A percentile compares a stretch with the other conserved stretches of the same genome.
phyloP scores from a whole-genome alignment of 2,888 invertebrate genomes.

The Glomeris marginata region DNA sequence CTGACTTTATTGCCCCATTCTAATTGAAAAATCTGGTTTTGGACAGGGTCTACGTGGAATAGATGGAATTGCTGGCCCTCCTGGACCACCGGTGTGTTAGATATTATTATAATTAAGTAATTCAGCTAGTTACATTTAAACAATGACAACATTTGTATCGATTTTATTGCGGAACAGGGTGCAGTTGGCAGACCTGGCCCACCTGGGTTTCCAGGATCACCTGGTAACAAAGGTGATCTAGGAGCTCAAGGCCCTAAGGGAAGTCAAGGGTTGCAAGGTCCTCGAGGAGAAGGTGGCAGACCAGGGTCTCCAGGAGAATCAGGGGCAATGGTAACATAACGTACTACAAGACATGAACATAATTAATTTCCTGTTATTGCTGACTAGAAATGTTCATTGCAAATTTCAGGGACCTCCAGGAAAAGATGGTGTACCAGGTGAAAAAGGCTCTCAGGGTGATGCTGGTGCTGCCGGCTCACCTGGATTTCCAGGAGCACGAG shows the following conservation, averaged over 20 bases:
- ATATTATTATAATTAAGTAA: neutral
- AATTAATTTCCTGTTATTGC: neutral
- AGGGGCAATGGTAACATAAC: slow-evolving; percentile 36
- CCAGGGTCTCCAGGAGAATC: slow-evolving; percentile 61
- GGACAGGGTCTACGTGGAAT: slow-evolving; percentile 58
- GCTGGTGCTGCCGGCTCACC: slow-evolving; percentile 53
- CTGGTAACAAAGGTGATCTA: slow-evolving; percentile 65
- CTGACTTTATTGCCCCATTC: too few species aligned
- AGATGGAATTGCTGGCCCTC: slow-evolving; percentile 61
- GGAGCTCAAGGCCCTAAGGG: slow-evolving; percentile 61
- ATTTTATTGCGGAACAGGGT: slow-evolving; percentile 41
- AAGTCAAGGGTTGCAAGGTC: slow-evolving; percentile 64
- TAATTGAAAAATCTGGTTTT: slow-evolving; percentile 4
- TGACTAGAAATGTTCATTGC: too few species aligned
- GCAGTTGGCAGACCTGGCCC: slow-evolving; percentile 64
- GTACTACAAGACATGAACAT: neutral
- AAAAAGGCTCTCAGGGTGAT: slow-evolving; percentile 47
- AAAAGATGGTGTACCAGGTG: slow-evolving; percentile 62
- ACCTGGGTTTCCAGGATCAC: slow-evolving; percentile 68
- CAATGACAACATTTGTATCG: slow-evolving; percentile 2
- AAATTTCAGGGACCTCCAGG: slow-evolving; percentile 50
- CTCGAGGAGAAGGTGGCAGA: slow-evolving; percentile 62
- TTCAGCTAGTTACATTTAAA: neutral
- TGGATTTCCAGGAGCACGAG: slow-evolving; percentile 67
- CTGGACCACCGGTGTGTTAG: slow-evolving; percentile 49